Percentiles rank a stretch among this genome's conserved stretches.
Conservation (phyloP, 2,888 invertebrate genomes). For the Lasius platythorax region DNA sequence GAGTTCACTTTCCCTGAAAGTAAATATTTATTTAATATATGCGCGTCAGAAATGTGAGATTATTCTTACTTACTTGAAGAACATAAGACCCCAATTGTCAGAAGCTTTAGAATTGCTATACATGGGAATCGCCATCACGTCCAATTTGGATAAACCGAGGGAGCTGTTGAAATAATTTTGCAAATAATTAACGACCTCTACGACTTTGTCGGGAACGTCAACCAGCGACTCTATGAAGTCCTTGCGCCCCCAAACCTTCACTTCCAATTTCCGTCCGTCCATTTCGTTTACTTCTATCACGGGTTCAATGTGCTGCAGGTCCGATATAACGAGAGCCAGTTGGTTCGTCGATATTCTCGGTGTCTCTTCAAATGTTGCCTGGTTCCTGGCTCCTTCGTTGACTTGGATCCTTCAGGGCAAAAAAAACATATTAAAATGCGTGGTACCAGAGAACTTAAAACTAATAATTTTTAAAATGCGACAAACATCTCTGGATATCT, state of each 20-base stretch:
- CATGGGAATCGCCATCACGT: conserved; percentile 91
- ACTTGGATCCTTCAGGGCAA: neutral
- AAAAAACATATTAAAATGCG: neutral
- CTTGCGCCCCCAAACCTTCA: conserved; percentile 89
- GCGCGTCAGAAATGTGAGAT: neutral
- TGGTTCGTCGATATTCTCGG: conserved; percentile 93
- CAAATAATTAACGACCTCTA: conserved; percentile 88
- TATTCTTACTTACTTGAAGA: conserved; percentile 89
- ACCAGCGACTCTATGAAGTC: conserved; percentile 88
- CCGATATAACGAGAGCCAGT: conserved; percentile 91
- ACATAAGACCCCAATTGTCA: conserved; percentile 93
- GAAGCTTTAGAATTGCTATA: conserved; percentile 90
- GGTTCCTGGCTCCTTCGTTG: conserved; percentile 86
- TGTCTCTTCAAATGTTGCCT: conserved; percentile 90
- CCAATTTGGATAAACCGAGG: conserved; percentile 90
- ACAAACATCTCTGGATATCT: neutral
- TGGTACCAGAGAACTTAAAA: neutral
- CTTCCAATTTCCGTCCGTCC: conserved; percentile 85
- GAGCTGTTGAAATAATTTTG: conserved; percentile 89
- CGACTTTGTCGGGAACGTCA: conserved; percentile 88
- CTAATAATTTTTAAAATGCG: neutral
- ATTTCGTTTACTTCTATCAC: conserved; percentile 83
- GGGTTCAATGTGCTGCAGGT: conserved; percentile 87
- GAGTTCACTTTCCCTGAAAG: conserved; percentile 91
- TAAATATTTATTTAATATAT: neutral